Conservation (phyloP, 23 tunicate genomes). For the Botrylloides violaceus region DNA sequence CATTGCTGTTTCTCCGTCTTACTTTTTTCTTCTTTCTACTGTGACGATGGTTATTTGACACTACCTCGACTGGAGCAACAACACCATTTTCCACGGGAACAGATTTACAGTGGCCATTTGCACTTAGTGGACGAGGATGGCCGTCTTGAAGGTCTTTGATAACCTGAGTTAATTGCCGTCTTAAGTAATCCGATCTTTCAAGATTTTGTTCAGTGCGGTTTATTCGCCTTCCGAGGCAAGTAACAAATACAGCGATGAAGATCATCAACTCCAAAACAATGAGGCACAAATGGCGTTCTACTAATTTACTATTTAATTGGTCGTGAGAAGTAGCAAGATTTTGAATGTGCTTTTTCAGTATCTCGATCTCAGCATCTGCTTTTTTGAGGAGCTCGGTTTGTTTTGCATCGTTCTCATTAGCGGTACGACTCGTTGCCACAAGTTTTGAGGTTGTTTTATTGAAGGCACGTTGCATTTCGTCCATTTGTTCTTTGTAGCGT, state of each 20-base stretch:
- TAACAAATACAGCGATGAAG: conserved; percentile 31
- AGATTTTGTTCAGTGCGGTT: neutral
- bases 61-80: neutral
- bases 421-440: conserved; percentile 24
- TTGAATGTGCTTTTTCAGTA: conserved; percentile 21
- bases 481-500: conserved; percentile 87
- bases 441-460: conserved; percentile 59
- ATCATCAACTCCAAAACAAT: conserved; percentile 61
- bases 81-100: neutral
- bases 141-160: neutral
- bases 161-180: neutral
- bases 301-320: conserved; percentile 36
- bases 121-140: neutral
- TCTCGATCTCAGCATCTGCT: conserved; percentile 33
- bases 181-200: neutral
- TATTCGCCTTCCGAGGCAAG: conserved; percentile 37
- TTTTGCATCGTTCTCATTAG: conserved; percentile 55
- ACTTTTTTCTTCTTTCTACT: neutral
- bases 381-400: conserved; percentile 42
- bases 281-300: conserved; percentile 64
- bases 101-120: conserved; percentile 13
- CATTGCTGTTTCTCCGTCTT: neutral
- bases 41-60: neutral
- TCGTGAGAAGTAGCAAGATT: conserved; percentile 13
- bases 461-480: conserved; percentile 89